phyloP scores from a whole-genome alignment of 2,888 invertebrate species.

The Cantharis rustica region DNA sequence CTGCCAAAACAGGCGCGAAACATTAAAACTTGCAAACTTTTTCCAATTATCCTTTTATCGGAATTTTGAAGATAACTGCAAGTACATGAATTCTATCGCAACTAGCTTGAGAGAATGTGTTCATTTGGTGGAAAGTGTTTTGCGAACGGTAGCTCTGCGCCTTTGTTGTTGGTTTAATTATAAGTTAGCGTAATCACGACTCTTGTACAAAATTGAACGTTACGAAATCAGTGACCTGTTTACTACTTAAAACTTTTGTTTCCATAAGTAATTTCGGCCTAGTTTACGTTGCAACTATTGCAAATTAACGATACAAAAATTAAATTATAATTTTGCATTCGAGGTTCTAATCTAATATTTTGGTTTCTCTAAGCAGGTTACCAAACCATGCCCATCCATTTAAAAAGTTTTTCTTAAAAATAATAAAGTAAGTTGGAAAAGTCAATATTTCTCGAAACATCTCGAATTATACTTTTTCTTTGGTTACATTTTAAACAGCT shows the following conservation, averaged over 20 bases:
- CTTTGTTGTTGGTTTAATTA: slow-evolving; percentile 29
- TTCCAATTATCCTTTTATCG: slow-evolving; percentile 11
- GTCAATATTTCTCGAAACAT: neutral
- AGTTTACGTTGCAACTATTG: no score
- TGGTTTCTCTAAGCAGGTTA: neutral
- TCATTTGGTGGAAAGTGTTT: slow-evolving; percentile 28
- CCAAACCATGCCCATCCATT: neutral
- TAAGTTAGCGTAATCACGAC: slow-evolving; percentile 25
- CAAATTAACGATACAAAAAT: neutral
- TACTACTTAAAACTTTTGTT: slow-evolving; percentile 14
- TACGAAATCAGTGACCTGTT: slow-evolving; percentile 26
- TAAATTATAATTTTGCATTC: neutral
- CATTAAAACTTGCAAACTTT: slow-evolving; percentile 11
- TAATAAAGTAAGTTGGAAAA: neutral
- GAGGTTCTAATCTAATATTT: neutral
- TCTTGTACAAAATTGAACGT: slow-evolving; percentile 25
- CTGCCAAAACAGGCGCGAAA: neutral
- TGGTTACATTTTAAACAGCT: neutral
- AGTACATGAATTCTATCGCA: slow-evolving; percentile 12
- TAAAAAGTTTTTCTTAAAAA: neutral
- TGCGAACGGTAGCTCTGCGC: slow-evolving; percentile 29
- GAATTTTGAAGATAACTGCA: slow-evolving; percentile 13
- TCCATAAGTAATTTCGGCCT: neutral
- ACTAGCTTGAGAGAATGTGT: slow-evolving; percentile 22
- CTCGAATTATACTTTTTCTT: neutral